Conservation (phyloP, 1,140 invertebrate species). For the Lasaia peninsularis region DNA sequence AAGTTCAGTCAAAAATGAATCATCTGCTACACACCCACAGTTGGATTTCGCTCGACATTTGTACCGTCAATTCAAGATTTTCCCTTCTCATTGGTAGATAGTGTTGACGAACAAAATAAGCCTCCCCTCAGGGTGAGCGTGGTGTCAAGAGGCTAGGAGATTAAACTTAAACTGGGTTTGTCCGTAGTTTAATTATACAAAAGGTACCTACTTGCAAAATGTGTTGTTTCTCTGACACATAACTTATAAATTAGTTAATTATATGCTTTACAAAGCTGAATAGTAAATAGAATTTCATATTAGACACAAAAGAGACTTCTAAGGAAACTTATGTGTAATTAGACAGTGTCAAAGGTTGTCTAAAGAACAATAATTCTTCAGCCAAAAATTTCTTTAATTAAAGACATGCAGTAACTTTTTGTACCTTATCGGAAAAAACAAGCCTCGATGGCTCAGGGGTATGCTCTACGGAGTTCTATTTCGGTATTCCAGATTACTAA, state of each 20-base stretch:
- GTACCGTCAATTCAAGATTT: constrained; percentile 50
- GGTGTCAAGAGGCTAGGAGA: constrained; percentile 76
- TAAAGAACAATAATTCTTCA: no score
- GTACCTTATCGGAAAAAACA: no score
- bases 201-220: constrained; percentile 66
- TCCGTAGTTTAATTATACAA: constrained; percentile 75
- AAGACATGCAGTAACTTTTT: no score
- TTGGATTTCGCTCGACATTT: constrained; percentile 55
- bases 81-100: constrained; percentile 69
- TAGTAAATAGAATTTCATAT: constrained; percentile 60
- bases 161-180: constrained; percentile 75
- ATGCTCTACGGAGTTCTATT: no score
- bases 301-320: constrained; percentile 45
- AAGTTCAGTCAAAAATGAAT: constrained; percentile 45
- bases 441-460: no score
- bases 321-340: background rate
- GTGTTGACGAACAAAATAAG: constrained; percentile 75
- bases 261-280: constrained; percentile 57
- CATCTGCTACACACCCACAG: constrained; percentile 43
- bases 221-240: constrained; percentile 54
- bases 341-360: background rate
- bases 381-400: no score
- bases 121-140: constrained; percentile 60
- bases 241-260: constrained; percentile 70
- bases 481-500: no score